Percentiles rank a stretch among this genome's conserved stretches.
phyloP scores from a whole-genome alignment of 2,113 vertebrate genomes.

The Periophthalmodon schlosseri region DNA sequence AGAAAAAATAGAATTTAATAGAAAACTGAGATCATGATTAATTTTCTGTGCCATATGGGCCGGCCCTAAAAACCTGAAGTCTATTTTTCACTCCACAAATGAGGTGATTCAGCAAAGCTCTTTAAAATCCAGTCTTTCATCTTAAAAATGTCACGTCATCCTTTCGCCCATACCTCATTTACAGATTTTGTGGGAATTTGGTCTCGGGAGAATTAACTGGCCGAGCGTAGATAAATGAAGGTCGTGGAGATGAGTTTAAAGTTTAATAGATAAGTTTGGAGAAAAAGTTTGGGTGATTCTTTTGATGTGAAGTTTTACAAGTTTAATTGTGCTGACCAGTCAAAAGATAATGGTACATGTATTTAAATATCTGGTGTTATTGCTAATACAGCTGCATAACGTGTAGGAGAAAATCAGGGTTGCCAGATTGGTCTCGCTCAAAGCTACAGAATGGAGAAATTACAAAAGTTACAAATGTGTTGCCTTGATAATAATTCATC shows the following conservation, averaged over 20 bases:
- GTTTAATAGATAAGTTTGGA: background rate
- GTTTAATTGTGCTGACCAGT: constrained; percentile 4
- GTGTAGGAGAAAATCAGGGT: background rate
- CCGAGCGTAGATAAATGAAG: background rate
- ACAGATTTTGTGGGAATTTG: constrained; percentile 4
- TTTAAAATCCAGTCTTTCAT: constrained; percentile 7
- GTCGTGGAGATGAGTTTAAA: background rate
- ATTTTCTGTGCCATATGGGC: background rate
- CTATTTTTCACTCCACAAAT: constrained; percentile 25
- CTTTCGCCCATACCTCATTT: background rate
- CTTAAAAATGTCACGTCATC: constrained; percentile 5
- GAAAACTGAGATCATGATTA: background rate
- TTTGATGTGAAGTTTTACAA: constrained; percentile 5
- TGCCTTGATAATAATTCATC: background rate
- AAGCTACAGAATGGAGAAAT: background rate
- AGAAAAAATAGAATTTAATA: constrained; percentile 10
- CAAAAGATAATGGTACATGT: background rate
- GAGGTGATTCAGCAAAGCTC: constrained; percentile 4
- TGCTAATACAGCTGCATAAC: background rate
- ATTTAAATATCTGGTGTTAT: background rate
- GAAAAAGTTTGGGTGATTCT: background rate
- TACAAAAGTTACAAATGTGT: background rate
- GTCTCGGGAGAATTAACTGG: background rate
- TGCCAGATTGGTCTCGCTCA: background rate
- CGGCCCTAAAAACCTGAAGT: background rate